phyloP scores from a whole-genome alignment of 2,888 invertebrate species.

The Leptopilina syphax region DNA sequence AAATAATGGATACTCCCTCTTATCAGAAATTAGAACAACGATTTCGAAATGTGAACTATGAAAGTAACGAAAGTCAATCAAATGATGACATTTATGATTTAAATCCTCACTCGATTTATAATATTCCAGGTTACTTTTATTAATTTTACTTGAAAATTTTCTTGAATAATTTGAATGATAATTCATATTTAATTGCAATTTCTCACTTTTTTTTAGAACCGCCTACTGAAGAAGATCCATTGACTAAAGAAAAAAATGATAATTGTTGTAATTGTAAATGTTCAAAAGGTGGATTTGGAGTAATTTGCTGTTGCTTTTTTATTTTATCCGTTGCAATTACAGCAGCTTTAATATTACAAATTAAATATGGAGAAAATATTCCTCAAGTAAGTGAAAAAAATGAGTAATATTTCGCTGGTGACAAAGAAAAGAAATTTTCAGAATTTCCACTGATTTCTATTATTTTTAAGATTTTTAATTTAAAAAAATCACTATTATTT shows the following conservation, averaged over 20 bases:
- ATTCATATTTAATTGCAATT: background rate
- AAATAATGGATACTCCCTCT: background rate
- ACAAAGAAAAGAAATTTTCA: too few species aligned
- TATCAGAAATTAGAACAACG: slow-evolving; percentile 32
- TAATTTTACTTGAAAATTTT: background rate
- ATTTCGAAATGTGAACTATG: slow-evolving; percentile 14
- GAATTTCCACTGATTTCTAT: too few species aligned
- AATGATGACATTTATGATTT: slow-evolving; percentile 27
- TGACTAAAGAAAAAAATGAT: slow-evolving; percentile 66
- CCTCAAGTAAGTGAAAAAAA: slow-evolving; percentile 78
- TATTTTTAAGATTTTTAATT: too few species aligned
- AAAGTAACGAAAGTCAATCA: slow-evolving; percentile 26
- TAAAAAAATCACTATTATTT: slow-evolving; percentile 2
- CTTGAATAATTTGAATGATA: background rate
- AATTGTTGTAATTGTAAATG: slow-evolving; percentile 62
- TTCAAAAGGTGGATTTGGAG: slow-evolving; percentile 80
- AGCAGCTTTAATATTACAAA: slow-evolving; percentile 84
- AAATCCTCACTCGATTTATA: background rate
- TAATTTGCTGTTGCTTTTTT: slow-evolving; percentile 83
- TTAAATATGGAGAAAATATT: slow-evolving; percentile 83
- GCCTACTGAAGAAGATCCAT: slow-evolving; percentile 70
- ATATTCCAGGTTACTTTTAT: background rate
- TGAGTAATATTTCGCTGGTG: too few species aligned
- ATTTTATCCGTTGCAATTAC: slow-evolving; percentile 84
- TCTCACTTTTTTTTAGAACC: slow-evolving; percentile 50